These are phyloP conservation scores for Mastomys coucha DNA, from an alignment of 2,113 vertebrate genomes.

Conservation along the genomic window DNA sequence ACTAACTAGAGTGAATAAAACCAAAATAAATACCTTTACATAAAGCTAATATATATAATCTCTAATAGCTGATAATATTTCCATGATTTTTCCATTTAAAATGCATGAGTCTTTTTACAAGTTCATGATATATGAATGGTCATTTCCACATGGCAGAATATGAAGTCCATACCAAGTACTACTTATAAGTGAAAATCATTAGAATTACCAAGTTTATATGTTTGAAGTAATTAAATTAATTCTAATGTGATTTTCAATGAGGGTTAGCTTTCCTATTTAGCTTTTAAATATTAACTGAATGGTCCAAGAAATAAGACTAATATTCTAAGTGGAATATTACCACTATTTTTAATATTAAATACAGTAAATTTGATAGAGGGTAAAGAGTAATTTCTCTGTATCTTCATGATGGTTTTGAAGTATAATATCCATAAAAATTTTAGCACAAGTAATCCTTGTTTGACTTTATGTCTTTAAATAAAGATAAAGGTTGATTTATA, in stretches of 20 bases:
- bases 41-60: background rate
- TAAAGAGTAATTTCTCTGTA: background rate
- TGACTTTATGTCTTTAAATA: constrained; percentile 1
- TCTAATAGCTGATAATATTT: background rate
- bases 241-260: background rate
- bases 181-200: background rate
- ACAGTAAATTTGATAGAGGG: background rate
- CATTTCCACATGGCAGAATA: background rate
- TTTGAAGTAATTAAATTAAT: background rate
- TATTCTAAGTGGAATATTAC: background rate
- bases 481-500: background rate
- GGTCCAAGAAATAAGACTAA: background rate
- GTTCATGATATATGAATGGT: background rate
- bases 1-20: background rate
- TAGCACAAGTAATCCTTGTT: background rate
- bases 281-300: background rate
- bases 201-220: background rate
- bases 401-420: background rate
- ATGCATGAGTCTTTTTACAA: background rate
- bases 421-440: background rate
- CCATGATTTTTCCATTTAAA: background rate
- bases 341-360: background rate
- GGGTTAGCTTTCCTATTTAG: background rate
- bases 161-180: background rate
- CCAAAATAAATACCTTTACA: background rate